Conservation (phyloP, 2,113 vertebrate species). For the Salvelinus sp. region DNA sequence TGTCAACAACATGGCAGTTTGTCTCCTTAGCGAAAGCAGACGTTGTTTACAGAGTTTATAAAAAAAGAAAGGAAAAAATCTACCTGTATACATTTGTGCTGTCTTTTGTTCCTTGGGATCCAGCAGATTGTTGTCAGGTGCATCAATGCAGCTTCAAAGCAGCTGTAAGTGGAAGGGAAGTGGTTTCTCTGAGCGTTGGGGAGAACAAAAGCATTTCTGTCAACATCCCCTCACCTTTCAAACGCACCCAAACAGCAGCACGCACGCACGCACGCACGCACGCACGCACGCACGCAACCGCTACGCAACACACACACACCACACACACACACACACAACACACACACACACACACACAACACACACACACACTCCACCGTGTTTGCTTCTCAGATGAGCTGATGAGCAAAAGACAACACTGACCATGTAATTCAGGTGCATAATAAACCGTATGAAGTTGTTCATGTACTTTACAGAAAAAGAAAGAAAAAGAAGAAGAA, state of each 20-base stretch:
- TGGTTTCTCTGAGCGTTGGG: constrained; percentile 55
- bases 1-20: neutral
- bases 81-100: neutral
- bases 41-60: neutral
- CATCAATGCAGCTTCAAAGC: constrained; percentile 71
- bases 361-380: too few relatives aligned
- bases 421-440: constrained; percentile 66
- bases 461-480: neutral
- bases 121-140: constrained; percentile 53
- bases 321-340: too few relatives aligned
- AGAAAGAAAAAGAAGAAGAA: neutral
- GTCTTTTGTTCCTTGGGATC: constrained; percentile 51
- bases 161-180: constrained; percentile 60
- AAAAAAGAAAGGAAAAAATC: neutral
- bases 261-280: constrained; percentile 49
- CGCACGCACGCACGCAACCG: constrained; percentile 59
- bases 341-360: too few relatives aligned
- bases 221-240: constrained; percentile 63
- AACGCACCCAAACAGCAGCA: constrained; percentile 48
- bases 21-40: neutral
- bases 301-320: too few relatives aligned
- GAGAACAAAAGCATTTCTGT: constrained; percentile 67
- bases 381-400: constrained; percentile 65
- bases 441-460: constrained; percentile 66
- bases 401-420: constrained; percentile 65